These are phyloP conservation scores for Microcebus jonahi DNA, from an alignment of 2,113 vertebrate species.

Conservation along the genomic window DNA sequence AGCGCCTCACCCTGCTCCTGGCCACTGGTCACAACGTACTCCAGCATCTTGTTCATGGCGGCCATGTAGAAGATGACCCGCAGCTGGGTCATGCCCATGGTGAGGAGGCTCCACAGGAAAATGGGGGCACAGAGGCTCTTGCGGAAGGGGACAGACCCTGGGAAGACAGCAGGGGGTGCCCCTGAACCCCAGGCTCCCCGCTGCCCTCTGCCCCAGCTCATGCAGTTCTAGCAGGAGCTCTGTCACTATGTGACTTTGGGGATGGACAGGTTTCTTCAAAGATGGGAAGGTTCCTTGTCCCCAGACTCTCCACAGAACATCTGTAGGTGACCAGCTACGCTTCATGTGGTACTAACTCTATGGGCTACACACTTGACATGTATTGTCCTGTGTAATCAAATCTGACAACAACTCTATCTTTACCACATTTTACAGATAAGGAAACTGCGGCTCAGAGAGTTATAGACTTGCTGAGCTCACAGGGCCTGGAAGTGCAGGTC, in stretches of 20 bases:
- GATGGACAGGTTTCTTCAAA: neutral
- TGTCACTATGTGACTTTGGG: neutral
- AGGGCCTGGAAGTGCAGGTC: neutral
- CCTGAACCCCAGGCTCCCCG: neutral
- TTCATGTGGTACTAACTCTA: neutral
- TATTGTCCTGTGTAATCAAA: neutral
- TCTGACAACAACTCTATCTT: neutral
- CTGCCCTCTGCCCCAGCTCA: too few relatives aligned
- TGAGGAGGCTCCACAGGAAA: conserved; percentile 94
- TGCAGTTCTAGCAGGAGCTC: neutral
- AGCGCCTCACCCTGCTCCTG: conserved; percentile 72
- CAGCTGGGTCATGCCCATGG: conserved; percentile 94
- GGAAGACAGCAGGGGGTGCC: neutral
- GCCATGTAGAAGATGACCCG: conserved; percentile 96
- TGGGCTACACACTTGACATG: fast-evolving
- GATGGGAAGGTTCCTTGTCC: neutral
- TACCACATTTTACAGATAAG: neutral
- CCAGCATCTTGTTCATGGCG: conserved; percentile 95
- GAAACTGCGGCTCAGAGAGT: neutral
- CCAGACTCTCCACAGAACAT: neutral
- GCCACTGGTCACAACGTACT: conserved; percentile 85
- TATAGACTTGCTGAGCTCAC: neutral
- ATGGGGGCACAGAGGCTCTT: conserved; percentile 91
- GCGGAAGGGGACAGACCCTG: conserved; percentile 87
- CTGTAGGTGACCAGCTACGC: neutral